phyloP scores from a whole-genome alignment of 2,797 vertebrate genomes.

The Diplodus sargus region DNA sequence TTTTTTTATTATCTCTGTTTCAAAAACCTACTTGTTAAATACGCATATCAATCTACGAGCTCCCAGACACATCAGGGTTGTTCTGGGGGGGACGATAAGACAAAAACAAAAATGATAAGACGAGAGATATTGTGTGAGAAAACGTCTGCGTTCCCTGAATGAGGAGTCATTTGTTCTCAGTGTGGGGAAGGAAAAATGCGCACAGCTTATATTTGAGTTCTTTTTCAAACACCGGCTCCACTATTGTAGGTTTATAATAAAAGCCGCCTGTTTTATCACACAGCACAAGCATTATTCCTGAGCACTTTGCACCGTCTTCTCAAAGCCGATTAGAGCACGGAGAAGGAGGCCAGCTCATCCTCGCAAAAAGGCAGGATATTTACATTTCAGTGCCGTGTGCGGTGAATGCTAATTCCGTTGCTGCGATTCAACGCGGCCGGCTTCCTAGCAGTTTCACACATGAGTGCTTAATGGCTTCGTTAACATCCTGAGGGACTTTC shows the following conservation, averaged over 20 bases:
- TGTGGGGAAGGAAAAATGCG: constrained; percentile 52
- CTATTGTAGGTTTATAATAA: constrained; percentile 80
- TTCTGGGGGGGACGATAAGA: constrained; percentile 20
- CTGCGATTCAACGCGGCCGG: constrained; percentile 64
- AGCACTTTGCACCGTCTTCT: constrained; percentile 76
- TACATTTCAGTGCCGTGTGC: constrained; percentile 77
- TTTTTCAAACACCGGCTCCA: constrained; percentile 70
- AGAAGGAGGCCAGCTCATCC: constrained; percentile 75
- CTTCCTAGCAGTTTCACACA: constrained; percentile 75
- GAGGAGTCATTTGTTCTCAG: constrained; percentile 50
- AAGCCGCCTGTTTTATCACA: constrained; percentile 79
- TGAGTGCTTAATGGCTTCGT: constrained; percentile 76
- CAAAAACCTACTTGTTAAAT: constrained; percentile 38
- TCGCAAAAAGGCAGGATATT: constrained; percentile 78
- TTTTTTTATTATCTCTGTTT: constrained; percentile 42
- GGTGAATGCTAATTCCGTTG: constrained; percentile 77
- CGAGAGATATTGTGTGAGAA: constrained; percentile 22
- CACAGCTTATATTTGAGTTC: constrained; percentile 64
- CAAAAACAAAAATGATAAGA: constrained; percentile 44
- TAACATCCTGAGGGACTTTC: constrained; percentile 77
- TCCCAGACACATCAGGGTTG: constrained; percentile 14
- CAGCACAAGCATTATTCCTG: constrained; percentile 74
- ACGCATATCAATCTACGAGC: constrained; percentile 34
- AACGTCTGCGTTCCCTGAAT: constrained; percentile 52
- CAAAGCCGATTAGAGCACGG: constrained; percentile 77